Base-by-base conservation (phyloP, 2,113 vertebrate species). In the Arvicanthis niloticus region DNA sequence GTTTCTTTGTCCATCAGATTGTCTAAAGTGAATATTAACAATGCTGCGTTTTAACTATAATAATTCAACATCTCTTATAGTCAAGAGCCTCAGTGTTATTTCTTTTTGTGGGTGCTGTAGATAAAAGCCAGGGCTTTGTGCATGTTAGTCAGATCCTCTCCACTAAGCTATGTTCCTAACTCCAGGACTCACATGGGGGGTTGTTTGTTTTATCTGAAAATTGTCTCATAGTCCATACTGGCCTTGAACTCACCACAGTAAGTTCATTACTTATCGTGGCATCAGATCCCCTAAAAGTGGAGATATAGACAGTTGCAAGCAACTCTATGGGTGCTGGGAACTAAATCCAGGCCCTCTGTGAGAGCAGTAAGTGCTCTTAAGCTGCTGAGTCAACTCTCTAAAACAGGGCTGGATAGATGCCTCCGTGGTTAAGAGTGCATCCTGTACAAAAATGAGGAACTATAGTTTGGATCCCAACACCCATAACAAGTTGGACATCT, bases 41-140 rank as follows among this genome's bases (percentile, higher is more conserved):
- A 87, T 73, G 48, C 92, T 51, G 13, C 94, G 82, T 91, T 95
- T 86, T 29, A 91, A 58, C 70, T 40, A 11, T 95, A 88, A 73
- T 68, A 85, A 92, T 86, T 95, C 42, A 91, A 2, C 72, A 31
- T 86, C 2, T 89, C 70, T 72, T 67, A 87, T 87, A 96, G 77
- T 91, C 88, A 91, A 91, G 40, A 48, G 53, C 42, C 70, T 19
- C 24, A 40, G 60, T 90, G 22, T 78, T 48, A 37, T 34, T 77
- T 77, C 31, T 48, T 77, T 76, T 37, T 65, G 58, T 65, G 31
- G 31, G 73, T 77, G 4, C 73, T 77, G 7, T 58, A 22, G 31
- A 62, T 62, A 42, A 40, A 90, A 48, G 40, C 19, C 31, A 77
- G 88, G 40, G 34, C 22, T 16, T 53, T 4, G 15, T 70, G 12